Evolutionary conservation across 1,140 invertebrate genomes (phyloP).

Genomic region (Drosophila miranda): DNA sequence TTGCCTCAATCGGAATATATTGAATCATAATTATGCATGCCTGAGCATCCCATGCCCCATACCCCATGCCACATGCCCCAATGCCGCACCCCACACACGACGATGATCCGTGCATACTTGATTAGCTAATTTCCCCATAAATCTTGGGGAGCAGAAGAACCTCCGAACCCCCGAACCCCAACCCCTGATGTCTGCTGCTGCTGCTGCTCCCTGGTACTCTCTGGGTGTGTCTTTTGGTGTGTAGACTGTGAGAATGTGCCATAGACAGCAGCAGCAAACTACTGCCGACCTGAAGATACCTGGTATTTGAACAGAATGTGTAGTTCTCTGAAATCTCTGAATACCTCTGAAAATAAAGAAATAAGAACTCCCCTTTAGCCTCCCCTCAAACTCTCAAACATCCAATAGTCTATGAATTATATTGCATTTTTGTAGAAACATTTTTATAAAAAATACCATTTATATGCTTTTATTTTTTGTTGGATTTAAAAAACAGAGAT

Average conservation of each 20-base stretch:
- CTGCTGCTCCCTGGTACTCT: neutral
- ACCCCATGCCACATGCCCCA: conserved; percentile 6
- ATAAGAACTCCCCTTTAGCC: too few relatives aligned
- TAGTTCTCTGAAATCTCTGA: too few relatives aligned
- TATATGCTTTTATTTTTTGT: too few relatives aligned
- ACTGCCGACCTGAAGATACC: neutral
- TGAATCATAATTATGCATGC: conserved; percentile 61
- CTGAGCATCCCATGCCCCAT: conserved; percentile 19
- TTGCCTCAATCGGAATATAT: neutral
- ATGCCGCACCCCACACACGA: conserved; percentile 35
- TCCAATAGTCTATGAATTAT: too few relatives aligned
- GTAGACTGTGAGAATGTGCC: conserved; percentile 55
- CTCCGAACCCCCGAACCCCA: neutral
- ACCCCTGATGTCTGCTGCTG: neutral
- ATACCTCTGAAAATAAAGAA: too few relatives aligned
- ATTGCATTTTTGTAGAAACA: too few relatives aligned
- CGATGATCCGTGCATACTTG: conserved; percentile 58
- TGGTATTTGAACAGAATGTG: neutral
- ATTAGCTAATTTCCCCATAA: conserved; percentile 63
- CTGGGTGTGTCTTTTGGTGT: conserved; percentile 18
- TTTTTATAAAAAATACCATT: too few relatives aligned
- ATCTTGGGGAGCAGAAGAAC: conserved; percentile 1
- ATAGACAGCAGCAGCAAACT: conserved; percentile 5
- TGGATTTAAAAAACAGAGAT: too few relatives aligned
- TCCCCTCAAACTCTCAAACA: too few relatives aligned